These are phyloP conservation scores for Boloria euphrosyne DNA, from an alignment of 2,888 invertebrate genomes.

Conservation along the genomic window DNA sequence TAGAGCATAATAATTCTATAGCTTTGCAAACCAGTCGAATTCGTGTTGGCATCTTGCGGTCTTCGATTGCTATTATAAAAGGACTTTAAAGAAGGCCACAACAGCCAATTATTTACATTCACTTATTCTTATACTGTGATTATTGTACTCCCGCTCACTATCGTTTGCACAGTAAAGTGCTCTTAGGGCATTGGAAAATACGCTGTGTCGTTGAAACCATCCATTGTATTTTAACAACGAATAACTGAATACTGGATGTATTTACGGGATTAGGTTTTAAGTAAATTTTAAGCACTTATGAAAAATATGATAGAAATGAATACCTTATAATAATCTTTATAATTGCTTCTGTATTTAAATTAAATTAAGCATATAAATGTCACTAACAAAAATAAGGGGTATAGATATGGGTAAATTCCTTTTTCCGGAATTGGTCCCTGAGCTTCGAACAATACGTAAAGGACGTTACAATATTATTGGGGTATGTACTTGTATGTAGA, in stretches of 20 bases:
- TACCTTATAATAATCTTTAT: not conserved
- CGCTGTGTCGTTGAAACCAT: slow-evolving; percentile 15
- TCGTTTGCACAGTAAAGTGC: slow-evolving; percentile 26
- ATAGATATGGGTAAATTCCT: slow-evolving; percentile 39
- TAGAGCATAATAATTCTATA: slow-evolving; percentile 21
- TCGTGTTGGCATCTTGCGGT: slow-evolving; percentile 21
- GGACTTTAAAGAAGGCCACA: slow-evolving; percentile 22
- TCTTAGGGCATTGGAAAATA: slow-evolving; percentile 16
- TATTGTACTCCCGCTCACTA: slow-evolving; percentile 20
- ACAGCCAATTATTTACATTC: slow-evolving; percentile 30
- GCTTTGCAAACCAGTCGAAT: slow-evolving; percentile 11
- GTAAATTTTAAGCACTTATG: too few relatives aligned
- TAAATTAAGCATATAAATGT: slow-evolving; percentile 12
- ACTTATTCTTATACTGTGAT: slow-evolving; percentile 26
- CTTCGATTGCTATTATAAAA: slow-evolving; percentile 23
- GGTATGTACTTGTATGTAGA: slow-evolving; percentile 54
- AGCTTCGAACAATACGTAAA: slow-evolving; percentile 43
- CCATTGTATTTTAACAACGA: slow-evolving; percentile 5
- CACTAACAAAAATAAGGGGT: slow-evolving; percentile 24
- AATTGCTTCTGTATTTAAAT: not conserved
- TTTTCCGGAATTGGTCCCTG: slow-evolving; percentile 38
- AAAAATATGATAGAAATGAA: not conserved
- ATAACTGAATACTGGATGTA: not conserved
- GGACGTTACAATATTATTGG: slow-evolving; percentile 46
- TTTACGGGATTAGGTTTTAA: too few relatives aligned